Evolutionary conservation across 2,113 vertebrate genomes (phyloP).

Genomic region (Pao palembangensis): DNA sequence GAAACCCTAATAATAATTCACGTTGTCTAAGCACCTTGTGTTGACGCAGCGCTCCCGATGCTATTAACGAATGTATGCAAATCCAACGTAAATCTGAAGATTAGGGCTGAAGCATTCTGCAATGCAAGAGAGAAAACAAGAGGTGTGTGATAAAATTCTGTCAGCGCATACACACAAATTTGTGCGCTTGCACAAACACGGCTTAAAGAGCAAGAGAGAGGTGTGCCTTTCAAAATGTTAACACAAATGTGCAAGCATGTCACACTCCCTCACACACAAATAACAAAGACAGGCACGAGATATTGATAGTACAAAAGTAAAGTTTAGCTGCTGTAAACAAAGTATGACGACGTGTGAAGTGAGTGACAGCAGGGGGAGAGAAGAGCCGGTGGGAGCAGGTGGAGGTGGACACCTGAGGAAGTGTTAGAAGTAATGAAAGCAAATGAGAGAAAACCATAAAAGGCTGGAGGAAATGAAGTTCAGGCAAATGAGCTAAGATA

Average conservation of each 20-base stretch:
- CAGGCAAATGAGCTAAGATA: conserved; percentile 19
- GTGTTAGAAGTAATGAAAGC: not conserved
- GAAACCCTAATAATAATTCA: conserved; percentile 74
- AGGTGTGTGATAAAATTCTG: conserved; percentile 60
- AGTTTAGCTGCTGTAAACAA: conserved; percentile 47
- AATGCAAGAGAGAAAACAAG: conserved; percentile 67
- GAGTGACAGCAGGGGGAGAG: conserved; percentile 11
- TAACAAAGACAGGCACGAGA: conserved; percentile 50
- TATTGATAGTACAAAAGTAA: conserved; percentile 53
- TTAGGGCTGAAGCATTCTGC: conserved; percentile 67
- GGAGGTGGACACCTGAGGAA: not conserved
- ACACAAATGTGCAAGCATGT: conserved; percentile 51
- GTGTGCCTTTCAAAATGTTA: conserved; percentile 47
- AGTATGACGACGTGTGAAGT: conserved; percentile 11
- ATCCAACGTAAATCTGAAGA: conserved; percentile 75
- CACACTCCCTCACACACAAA: conserved; percentile 43
- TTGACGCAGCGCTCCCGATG: conserved; percentile 63
- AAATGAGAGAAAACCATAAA: not conserved
- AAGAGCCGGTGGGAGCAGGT: conserved; percentile 7
- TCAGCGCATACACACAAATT: conserved; percentile 36
- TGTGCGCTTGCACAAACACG: conserved; percentile 16
- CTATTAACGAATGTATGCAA: conserved; percentile 75
- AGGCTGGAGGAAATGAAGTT: not conserved
- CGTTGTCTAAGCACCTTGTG: conserved; percentile 73
- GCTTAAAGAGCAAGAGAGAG: conserved; percentile 31